Evolutionary conservation across 2,888 invertebrate species (phyloP).

Genomic region (Micoletzkya japonica): DNA sequence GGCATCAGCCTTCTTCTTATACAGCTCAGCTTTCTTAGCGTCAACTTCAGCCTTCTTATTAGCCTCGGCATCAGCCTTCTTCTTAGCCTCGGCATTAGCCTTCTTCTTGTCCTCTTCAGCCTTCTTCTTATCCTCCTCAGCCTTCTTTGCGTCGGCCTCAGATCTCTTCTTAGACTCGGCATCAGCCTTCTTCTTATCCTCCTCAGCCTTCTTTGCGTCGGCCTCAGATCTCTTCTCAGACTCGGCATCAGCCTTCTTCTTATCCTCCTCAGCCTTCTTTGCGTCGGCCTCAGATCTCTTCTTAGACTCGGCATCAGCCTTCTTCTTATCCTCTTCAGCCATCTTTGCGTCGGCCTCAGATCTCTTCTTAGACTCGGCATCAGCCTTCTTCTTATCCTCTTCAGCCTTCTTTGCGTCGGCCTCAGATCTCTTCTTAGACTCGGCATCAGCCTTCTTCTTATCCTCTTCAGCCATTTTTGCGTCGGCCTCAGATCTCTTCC

Average conservation of each 20-base stretch:
- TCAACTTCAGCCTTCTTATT: constrained; percentile 22
- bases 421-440: constrained; percentile 18
- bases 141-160: too few relatives aligned
- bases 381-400: constrained; percentile 2
- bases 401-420: constrained; percentile 30
- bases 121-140: constrained; percentile 1
- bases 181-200: constrained; percentile 11
- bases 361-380: not conserved
- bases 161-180: not conserved
- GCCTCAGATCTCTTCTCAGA: constrained; percentile 15
- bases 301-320: constrained; percentile 31
- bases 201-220: not conserved
- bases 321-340: constrained; percentile 29
- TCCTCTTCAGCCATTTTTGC: too few relatives aligned
- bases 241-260: too few relatives aligned
- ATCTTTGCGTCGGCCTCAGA: constrained; percentile 22
- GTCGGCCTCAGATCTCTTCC: too few relatives aligned
- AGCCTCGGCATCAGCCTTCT: constrained; percentile 23
- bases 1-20: constrained; percentile 7
- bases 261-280: too few relatives aligned
- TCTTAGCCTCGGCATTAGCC: not conserved
- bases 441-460: constrained; percentile 34
- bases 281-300: too few relatives aligned
- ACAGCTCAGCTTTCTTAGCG: too few relatives aligned
- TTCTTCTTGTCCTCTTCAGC: constrained; percentile 35